Base-by-base conservation (phyloP, 1,140 invertebrate species). In the Brachionus asplanchnoidis region DNA sequence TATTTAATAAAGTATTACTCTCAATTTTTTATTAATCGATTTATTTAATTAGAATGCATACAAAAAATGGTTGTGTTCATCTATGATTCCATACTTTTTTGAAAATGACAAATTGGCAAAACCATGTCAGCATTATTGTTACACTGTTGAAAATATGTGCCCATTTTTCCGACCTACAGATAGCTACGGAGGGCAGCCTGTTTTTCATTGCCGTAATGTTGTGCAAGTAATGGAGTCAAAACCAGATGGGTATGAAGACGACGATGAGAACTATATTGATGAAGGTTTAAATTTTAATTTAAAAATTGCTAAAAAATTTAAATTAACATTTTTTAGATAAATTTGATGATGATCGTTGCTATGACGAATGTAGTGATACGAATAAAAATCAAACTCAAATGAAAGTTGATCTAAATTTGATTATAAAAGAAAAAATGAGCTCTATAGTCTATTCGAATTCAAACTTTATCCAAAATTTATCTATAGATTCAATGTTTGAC, bases 191-290 rank as follows among this genome's bases (percentile, higher is more conserved):
- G 79, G 79, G 11, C 79, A 82, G 32, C 79, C 79, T 26, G 79
- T 82, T 60, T 82, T 82, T 82, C 53, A 68, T n/a, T 82, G 79
- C 53, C 20, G 65, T 3, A 82, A 82, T 82, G 79, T 82, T n/a
- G 53, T 82, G 36, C 79, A 82, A 65, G 79, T 65, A 20, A 28
- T 36, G 14, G 79, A 82, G 60, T 65, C 53, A 23, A 60, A 56
- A 42, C 53, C 65, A 65, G 79, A 82, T 68, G 79, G 79, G n/a
- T 82, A 82, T 65, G 79, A 82, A 65, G 79, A 82, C 20, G 79
- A 82, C 28, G 79, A 82, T 65, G 79, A 82, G 65, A 60, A 82
- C 26, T 82, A 65, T 60, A 28, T 82, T 23, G 65, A 68, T 65
- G 53, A 82, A 23, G 79, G 79, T 82, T 42, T 42, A 56, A 46